A percentile compares a stretch with the other conserved stretches of the same genome.
phyloP scores from a whole-genome alignment of 2,888 invertebrate genomes.

The Lochmaea crataegi region DNA sequence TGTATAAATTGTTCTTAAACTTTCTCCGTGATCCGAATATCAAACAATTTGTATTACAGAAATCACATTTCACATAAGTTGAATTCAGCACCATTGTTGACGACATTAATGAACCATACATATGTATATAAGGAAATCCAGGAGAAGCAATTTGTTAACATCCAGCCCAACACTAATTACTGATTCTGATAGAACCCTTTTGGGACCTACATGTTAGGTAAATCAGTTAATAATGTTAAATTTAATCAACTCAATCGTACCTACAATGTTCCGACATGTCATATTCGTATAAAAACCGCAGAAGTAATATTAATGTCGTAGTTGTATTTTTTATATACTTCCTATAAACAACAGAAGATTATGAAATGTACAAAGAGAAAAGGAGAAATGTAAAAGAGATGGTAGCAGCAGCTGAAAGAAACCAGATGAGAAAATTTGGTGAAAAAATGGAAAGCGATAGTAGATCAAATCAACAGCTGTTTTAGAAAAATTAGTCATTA shows the following conservation, averaged over 20 bases:
- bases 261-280: background rate
- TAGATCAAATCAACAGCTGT: no score
- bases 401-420: no score
- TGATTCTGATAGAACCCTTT: slow-evolving; percentile 26
- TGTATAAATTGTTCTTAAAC: background rate
- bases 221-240: slow-evolving; percentile 31
- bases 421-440: no score
- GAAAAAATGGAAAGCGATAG: no score
- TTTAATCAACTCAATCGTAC: slow-evolving; percentile 23
- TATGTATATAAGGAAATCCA: slow-evolving; percentile 33
- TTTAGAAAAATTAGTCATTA: no score
- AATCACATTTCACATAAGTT: slow-evolving; percentile 17
- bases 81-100: slow-evolving; percentile 15
- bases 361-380: no score
- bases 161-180: slow-evolving; percentile 30
- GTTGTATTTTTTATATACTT: no score
- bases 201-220: slow-evolving; percentile 1
- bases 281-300: background rate
- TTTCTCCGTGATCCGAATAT: background rate
- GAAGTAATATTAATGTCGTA: no score
- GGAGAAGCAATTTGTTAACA: slow-evolving; percentile 35
- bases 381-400: no score
- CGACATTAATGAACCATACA: slow-evolving; percentile 36
- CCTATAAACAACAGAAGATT: no score
- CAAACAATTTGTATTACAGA: slow-evolving; percentile 4